Evolutionary conservation across 2,797 vertebrate species (phyloP).

Genomic region (Cynopterus sphinx): DNA sequence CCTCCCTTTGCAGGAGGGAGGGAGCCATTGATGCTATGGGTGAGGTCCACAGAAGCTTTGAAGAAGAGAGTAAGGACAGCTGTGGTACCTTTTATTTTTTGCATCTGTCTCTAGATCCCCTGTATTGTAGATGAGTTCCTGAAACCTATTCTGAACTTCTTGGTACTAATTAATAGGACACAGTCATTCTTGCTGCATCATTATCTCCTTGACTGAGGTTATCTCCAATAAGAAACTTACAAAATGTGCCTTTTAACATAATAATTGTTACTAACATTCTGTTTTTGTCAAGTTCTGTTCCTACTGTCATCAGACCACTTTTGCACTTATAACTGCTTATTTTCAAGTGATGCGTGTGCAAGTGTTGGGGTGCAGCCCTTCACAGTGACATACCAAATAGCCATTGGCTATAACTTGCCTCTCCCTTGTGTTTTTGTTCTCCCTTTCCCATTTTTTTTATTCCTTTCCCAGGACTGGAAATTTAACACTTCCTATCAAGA

Average conservation of each 20-base stretch:
- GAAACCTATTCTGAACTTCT: not conserved
- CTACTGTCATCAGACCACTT: not conserved
- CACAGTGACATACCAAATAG: not conserved
- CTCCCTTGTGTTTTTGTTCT: not conserved
- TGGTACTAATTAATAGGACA: not conserved
- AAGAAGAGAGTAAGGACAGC: not conserved
- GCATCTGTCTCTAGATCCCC: not conserved
- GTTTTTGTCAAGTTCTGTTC: conserved; percentile 15
- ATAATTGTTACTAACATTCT: not conserved
- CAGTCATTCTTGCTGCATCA: not conserved
- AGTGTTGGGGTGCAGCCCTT: not conserved
- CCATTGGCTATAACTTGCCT: not conserved
- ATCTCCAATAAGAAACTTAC: not conserved
- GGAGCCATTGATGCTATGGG: not conserved
- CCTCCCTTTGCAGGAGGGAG: not conserved
- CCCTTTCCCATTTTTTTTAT: not conserved
- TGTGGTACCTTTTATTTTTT: not conserved
- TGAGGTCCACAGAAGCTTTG: not conserved
- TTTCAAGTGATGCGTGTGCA: not conserved
- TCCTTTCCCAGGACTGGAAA: not conserved
- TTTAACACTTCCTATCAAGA: conserved; percentile 8
- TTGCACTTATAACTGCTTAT: not conserved
- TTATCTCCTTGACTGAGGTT: not conserved
- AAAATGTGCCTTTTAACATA: not conserved
- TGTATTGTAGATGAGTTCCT: not conserved